Percentiles rank a stretch among this genome's conserved stretches.
Conservation (phyloP, 2,797 vertebrate species). For the Leuciscus waleckii region DNA sequence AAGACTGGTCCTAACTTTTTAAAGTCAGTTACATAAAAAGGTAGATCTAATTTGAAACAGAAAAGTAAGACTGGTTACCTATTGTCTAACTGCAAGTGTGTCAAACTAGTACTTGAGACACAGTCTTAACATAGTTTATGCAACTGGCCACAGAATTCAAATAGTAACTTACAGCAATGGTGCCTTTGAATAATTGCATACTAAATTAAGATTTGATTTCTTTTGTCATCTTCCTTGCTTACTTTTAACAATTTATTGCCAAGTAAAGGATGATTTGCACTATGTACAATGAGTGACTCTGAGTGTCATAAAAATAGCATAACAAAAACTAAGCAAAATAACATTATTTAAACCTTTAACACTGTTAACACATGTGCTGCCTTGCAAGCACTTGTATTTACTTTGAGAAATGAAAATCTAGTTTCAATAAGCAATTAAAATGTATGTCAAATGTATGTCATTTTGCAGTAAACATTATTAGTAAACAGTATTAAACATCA, state of each 20-base stretch:
- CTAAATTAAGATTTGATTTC: background rate
- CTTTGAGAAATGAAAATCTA: background rate
- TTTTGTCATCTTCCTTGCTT: background rate
- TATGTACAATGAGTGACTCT: background rate
- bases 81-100: background rate
- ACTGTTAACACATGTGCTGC: background rate
- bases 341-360: background rate
- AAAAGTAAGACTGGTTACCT: background rate
- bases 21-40: background rate
- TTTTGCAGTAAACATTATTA: conserved; percentile 5
- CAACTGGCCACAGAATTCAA: background rate
- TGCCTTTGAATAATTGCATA: background rate
- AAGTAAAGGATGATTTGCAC: background rate
- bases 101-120: background rate
- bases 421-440: background rate
- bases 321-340: background rate
- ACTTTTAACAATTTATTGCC: background rate
- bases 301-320: background rate
- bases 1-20: background rate
- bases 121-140: background rate
- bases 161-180: background rate
- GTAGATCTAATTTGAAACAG: background rate
- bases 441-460: background rate
- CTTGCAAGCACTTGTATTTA: background rate
- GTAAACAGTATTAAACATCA: background rate